phyloP scores from a whole-genome alignment of 1,140 invertebrate genomes.

The Zaprionus nigranus region DNA sequence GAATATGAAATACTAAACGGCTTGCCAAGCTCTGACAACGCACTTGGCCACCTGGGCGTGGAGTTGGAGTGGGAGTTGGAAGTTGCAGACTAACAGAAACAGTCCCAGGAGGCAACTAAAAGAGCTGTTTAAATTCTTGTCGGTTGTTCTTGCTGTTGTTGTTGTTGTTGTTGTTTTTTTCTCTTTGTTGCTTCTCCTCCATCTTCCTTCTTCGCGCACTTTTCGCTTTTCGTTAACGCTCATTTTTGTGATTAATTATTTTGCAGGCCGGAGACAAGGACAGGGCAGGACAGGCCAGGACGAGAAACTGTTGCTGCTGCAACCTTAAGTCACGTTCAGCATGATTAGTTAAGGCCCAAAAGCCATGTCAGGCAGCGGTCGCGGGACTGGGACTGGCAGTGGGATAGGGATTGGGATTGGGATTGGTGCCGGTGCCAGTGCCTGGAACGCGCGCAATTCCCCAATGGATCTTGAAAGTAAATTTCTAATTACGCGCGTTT shows the following conservation, averaged over 20 bases:
- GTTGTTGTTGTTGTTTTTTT: slow-evolving; percentile 36
- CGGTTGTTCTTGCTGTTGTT: slow-evolving; percentile 48
- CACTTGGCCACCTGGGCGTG: slow-evolving; percentile 65
- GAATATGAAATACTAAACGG: slow-evolving; percentile 83
- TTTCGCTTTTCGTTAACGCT: slow-evolving; percentile 37
- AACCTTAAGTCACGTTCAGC: slow-evolving; percentile 78
- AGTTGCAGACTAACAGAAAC: slow-evolving; percentile 54
- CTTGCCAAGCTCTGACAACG: slow-evolving; percentile 60
- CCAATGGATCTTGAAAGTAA: slow-evolving; percentile 82
- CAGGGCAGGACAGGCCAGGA: background rate
- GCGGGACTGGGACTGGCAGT: slow-evolving; percentile 28
- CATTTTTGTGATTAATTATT: slow-evolving; percentile 83
- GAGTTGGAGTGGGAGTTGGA: background rate
- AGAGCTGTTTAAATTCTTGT: slow-evolving; percentile 80
- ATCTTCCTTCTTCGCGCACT: background rate
- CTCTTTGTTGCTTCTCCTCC: background rate
- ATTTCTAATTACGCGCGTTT: slow-evolving; percentile 82
- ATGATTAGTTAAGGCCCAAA: slow-evolving; percentile 79
- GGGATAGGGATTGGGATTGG: slow-evolving; percentile 4
- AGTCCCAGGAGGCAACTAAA: slow-evolving; percentile 81
- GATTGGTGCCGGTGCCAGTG: background rate
- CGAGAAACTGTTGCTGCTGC: slow-evolving; percentile 21
- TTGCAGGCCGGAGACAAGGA: slow-evolving; percentile 58
- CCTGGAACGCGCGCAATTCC: slow-evolving; percentile 64
- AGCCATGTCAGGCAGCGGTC: slow-evolving; percentile 69